Evolutionary conservation across 2,113 vertebrate genomes (phyloP), one percentile per base, ranked within the genome.

Genomic region (Polypterus bichir): DNA sequence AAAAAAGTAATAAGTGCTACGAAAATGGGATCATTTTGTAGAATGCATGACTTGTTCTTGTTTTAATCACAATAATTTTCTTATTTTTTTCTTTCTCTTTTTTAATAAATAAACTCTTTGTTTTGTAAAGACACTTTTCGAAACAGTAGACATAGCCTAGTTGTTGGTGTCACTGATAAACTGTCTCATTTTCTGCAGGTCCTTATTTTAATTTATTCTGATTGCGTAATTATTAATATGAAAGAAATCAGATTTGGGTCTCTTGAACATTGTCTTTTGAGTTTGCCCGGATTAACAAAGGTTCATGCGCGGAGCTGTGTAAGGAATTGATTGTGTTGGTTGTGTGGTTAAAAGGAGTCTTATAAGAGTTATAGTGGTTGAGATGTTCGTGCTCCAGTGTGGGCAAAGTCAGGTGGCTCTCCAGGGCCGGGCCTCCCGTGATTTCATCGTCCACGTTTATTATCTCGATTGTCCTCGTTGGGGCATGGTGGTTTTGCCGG

Each of bases 211-310:
- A 71, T 64, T 68, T 63, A 82, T 74, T 75, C 61, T 72, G 85
- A 84, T 73, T 27, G 27, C 27, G 27, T 27, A 27, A 27, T 27
- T 73, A 86, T 87, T 71, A 69, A 71, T 77, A 74, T 72, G 69
- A 76, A 79, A 77, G 75, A 70, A 63, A 64, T 97, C 76, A 99
- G 79, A 99, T 99, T 69, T 99, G 96, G 84, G 96, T 98, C 90
- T 98, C 96, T 90, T 99, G 96, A 76, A 99, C 95, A 90, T 99
- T 99, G 94, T 99, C 96, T 92, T 99, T 99, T 44, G 96, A 99
- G 86, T 92, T 95, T 82, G 95, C 95, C 84, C 95, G 89, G 80
- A 99, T 98, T 92, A 99, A 88, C 89, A 99, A 97, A 88, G 96
- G 96, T 96, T 99, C 96, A 84, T 98, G 96, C 86, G 90, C 94